Evolutionary conservation across 2,888 invertebrate species (phyloP).

Genomic region (Cerastis leucographa): DNA sequence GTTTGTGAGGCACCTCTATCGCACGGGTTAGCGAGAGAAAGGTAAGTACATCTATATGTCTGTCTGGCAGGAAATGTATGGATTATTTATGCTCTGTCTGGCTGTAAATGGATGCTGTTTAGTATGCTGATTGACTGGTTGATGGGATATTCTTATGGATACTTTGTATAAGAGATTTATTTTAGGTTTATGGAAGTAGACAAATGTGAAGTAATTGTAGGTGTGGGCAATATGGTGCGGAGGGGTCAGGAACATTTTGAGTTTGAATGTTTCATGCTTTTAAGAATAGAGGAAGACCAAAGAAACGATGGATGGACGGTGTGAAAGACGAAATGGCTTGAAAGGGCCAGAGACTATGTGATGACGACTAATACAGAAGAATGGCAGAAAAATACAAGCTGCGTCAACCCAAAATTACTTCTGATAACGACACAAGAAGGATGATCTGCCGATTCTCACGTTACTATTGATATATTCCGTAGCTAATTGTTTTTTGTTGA

Average conservation of each 20-base stretch:
- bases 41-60: slow-evolving; percentile 3
- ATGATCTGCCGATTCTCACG: not conserved
- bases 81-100: slow-evolving; percentile 43
- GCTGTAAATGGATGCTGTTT: slow-evolving; percentile 10
- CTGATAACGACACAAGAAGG: not conserved
- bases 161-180: not conserved
- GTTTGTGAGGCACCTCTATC: slow-evolving; percentile 6
- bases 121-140: slow-evolving; percentile 16
- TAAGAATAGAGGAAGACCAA: not conserved
- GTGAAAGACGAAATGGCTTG: not conserved
- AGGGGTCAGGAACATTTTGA: not conserved
- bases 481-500: not conserved
- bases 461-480: not conserved
- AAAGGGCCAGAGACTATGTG: too few relatives aligned
- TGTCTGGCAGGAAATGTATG: slow-evolving; percentile 34
- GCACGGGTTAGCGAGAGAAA: not conserved
- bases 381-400: too few relatives aligned
- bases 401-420: not conserved
- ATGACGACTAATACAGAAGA: too few relatives aligned
- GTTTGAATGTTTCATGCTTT: not conserved
- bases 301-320: not conserved
- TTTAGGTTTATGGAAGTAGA: not conserved
- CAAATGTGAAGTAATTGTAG: too few relatives aligned
- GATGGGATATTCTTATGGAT: slow-evolving; percentile 4
- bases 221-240: not conserved